Evolutionary conservation across 2,888 invertebrate genomes (phyloP), one percentile per base, ranked within the genome.

Genomic region (Petrolisthes cinctipes): DNA sequence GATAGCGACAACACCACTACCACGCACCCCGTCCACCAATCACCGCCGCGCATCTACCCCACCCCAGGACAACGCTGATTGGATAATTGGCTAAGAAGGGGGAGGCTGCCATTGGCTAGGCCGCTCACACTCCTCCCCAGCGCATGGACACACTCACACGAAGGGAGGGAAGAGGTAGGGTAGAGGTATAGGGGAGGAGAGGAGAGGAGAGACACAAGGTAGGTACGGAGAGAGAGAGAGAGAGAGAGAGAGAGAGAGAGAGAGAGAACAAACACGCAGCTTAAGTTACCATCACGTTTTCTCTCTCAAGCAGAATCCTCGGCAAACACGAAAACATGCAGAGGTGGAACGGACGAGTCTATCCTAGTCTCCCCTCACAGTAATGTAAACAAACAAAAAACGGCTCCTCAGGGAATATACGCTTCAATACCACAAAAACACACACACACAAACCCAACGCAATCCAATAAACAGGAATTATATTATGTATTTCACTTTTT

Each of bases 1-100:
- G 54, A 11, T 37, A 9, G 51, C 78, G 14, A 5, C 9, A 11
- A 53, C 78, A 37, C 75, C 23, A 75, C 81, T 76, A 82, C 82
- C 83, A 76, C 79, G 78, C 86, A 87, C 85, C 89, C 82, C 76
- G 82, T 86, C 86, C 76, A 83, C 89, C 89, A 89, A 89, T 89
- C 89, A 89, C 66, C 83, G 82, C n/a, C 78, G 66, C 78, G 78
- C 86, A 76, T 86, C 83, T 85, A 54, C 86, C 84, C 17, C 86
- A 20, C 82, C n/a, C 82, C 54, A 89, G 86, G 85, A 75, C 81
- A 82, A 80, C 79, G 66, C 82, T 87, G 82, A 89, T 89, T 89
- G 89, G 89, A 84, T 86, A 84, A 82, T 86, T 86, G 68, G 17
- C 82, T n/a, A 23, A 14, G n/a, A 68, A 82, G 85, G 86, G 73